A percentile compares a stretch with the other conserved stretches of the same genome.
These are phyloP conservation scores for Shargacucullia verbasci DNA, from an alignment of 2,888 invertebrate species.

Conservation along the genomic window DNA sequence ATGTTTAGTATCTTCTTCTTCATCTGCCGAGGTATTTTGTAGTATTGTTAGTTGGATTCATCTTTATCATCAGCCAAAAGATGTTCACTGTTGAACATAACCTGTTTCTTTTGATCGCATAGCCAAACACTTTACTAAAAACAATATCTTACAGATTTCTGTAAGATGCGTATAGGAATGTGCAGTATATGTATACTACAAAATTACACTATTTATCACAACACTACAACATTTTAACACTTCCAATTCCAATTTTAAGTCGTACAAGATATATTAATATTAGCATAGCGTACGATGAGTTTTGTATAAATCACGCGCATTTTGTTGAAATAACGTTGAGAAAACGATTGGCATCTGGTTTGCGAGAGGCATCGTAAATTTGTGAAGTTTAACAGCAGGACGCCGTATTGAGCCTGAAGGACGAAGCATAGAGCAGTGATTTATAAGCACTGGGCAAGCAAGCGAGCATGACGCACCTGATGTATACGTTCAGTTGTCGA, in stretches of 20 bases:
- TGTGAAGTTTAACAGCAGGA: slow-evolving; percentile 86
- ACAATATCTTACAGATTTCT: too few relatives aligned
- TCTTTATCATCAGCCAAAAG: too few relatives aligned
- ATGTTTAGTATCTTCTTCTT: too few relatives aligned
- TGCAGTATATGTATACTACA: slow-evolving; percentile 4
- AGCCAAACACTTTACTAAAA: too few relatives aligned
- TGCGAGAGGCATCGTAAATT: slow-evolving; percentile 87
- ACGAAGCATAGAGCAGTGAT: slow-evolving; percentile 86
- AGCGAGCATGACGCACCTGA: slow-evolving; percentile 70
- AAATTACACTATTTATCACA: slow-evolving; percentile 30
- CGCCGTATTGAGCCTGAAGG: slow-evolving; percentile 73
- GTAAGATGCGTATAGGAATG: too few relatives aligned
- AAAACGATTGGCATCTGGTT: slow-evolving; percentile 83
- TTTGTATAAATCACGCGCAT: slow-evolving; percentile 84
- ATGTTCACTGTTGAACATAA: too few relatives aligned
- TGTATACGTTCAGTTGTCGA: slow-evolving; percentile 61
- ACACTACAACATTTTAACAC: slow-evolving; percentile 41
- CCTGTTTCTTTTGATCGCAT: too few relatives aligned
- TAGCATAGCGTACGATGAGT: slow-evolving; percentile 53
- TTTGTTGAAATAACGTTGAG: slow-evolving; percentile 86
- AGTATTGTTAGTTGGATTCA: too few relatives aligned
- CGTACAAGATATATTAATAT: slow-evolving; percentile 58
- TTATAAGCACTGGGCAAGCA: slow-evolving; percentile 69
- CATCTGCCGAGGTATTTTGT: too few relatives aligned
- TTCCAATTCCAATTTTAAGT: slow-evolving; percentile 48